Conservation (phyloP, 2,113 vertebrate species). For the Coptodon rendalli region DNA sequence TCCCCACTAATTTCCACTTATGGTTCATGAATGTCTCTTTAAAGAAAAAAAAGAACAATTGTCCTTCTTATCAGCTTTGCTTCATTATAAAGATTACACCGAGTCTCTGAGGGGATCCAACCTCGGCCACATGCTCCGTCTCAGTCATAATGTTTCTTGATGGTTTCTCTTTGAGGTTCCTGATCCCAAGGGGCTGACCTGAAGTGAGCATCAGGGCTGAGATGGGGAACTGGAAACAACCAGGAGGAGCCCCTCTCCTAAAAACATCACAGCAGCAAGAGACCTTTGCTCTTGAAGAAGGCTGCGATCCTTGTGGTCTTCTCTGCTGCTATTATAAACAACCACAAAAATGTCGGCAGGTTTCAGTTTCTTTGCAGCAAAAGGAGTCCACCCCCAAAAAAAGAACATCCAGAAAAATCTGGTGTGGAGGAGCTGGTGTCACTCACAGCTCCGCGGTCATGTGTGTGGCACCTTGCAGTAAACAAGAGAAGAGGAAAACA, state of each 20-base stretch:
- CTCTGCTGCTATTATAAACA: conserved; percentile 6
- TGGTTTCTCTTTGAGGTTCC: conserved; percentile 21
- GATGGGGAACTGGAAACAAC: conserved; percentile 62
- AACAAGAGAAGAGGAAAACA: neutral
- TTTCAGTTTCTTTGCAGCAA: neutral
- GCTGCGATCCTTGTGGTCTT: conserved; percentile 74
- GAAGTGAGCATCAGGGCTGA: conserved; percentile 47
- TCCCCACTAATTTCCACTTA: conserved; percentile 14
- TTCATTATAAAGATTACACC: conserved; percentile 3
- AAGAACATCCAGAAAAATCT: neutral
- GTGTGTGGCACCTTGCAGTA: neutral
- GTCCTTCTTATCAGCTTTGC: conserved; percentile 53
- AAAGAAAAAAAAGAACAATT: neutral
- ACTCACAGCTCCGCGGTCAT: neutral
- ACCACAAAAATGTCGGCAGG: neutral
- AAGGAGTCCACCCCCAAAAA: neutral
- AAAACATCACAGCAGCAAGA: conserved; percentile 69
- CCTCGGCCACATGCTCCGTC: conserved; percentile 1
- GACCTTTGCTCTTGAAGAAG: conserved; percentile 72
- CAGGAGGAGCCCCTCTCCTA: conserved; percentile 67
- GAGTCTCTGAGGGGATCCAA: conserved; percentile 28
- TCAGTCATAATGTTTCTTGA: conserved; percentile 20
- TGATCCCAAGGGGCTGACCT: conserved; percentile 47
- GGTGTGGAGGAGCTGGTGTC: neutral
- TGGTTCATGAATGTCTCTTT: conserved; percentile 33